Base-by-base conservation (phyloP, 2,797 vertebrate genomes). In the Avahi laniger region DNA sequence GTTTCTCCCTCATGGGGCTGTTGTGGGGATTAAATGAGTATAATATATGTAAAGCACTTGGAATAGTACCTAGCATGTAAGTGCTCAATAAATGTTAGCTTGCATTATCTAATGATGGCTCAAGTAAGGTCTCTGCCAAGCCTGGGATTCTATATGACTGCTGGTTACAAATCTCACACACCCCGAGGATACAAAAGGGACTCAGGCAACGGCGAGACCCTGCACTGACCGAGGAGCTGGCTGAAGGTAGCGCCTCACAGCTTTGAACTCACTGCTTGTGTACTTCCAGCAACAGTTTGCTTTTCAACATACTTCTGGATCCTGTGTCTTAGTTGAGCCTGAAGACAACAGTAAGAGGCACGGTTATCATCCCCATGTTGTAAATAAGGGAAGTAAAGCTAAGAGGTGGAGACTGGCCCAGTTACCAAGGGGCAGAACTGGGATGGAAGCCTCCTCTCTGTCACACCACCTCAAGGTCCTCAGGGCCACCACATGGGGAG, bases 1-100 rank as follows among this genome's bases (percentile, higher is more conserved):
- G 33, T 93, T 78, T 96, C 76, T 85, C 33, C 24, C 22, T 92
- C 12, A 1, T 54, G 52, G 46, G 4, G 24, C 43, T 91, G 33
- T 63, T 76, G 14, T 95, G 33, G 70, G 57, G 11, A 92, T 70
- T 41, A 80, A 94, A 59, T 84, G 41, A 89, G 9, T 92, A 41
- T 75, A 59, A 61, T 22, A 65, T 50, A 61, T 43, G 11, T 59
- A 84, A 94, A 78, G 17, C 33, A 80, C 33, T 70, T 73, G 84
- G 26, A 86, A 94, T 26, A 80, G 38, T 73, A 81, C 46, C 35
- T 67, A 63, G 61, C 10, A 65, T 59, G 8, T 80, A 65, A 89
- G 22, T 84, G 41, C 33, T 94, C 38, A 59, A 70, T 78, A 95
- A 93, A 84, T 73, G 90, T 54, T 88, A 67, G 20, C 65, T 93